Evolutionary conservation across 1,140 invertebrate species (phyloP).

Genomic region (Zaprionus nigranus): DNA sequence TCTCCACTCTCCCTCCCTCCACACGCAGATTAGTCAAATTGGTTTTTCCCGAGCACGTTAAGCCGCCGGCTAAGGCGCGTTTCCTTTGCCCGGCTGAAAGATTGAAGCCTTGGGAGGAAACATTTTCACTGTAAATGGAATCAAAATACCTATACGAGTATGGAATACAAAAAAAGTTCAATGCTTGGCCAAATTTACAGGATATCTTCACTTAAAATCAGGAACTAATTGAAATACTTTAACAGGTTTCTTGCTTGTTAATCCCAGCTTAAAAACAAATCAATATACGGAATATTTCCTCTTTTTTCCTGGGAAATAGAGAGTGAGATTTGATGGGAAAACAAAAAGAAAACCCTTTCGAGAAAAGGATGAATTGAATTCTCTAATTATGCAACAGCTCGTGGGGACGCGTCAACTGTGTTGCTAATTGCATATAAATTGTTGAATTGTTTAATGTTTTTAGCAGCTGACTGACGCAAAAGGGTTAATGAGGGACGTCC

Average conservation of each 20-base stretch:
- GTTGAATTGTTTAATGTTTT: constrained; percentile 69
- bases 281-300: background rate
- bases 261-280: background rate
- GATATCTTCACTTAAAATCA: background rate
- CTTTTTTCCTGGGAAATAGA: background rate
- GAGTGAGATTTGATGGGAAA: background rate
- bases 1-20: no score
- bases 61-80: constrained; percentile 17
- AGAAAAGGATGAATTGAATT: constrained; percentile 50
- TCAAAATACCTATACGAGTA: background rate
- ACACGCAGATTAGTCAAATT: constrained; percentile 69
- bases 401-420: constrained; percentile 41
- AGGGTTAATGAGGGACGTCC: constrained; percentile 65
- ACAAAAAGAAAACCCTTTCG: constrained; percentile 16
- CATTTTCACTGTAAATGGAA: constrained; percentile 10
- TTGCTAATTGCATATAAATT: constrained; percentile 77
- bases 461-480: constrained; percentile 62
- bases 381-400: constrained; percentile 58
- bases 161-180: background rate
- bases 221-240: background rate
- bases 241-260: background rate
- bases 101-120: constrained; percentile 27
- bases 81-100: constrained; percentile 28
- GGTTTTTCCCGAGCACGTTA: constrained; percentile 45
- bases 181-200: background rate